Evolutionary conservation across 1,140 invertebrate genomes (phyloP).

Genomic region (Zaprionus ghesquierei): DNA sequence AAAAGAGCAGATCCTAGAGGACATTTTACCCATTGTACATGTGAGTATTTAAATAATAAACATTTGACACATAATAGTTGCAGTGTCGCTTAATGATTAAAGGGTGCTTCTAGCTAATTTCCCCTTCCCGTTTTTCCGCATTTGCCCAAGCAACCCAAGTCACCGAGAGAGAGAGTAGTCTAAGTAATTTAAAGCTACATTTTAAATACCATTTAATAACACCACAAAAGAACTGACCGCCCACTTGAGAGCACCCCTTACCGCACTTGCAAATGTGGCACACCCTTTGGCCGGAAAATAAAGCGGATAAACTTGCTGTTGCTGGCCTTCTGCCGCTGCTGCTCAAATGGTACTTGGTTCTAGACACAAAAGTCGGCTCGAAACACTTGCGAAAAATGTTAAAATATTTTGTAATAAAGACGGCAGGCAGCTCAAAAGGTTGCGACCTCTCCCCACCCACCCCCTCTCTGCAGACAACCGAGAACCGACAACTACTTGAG

Average conservation of each 20-base stretch:
- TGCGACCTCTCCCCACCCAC: not conserved
- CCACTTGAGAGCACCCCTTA: conserved; percentile 23
- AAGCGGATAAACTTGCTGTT: conserved; percentile 45
- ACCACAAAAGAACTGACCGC: conserved; percentile 71
- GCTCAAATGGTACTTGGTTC: conserved; percentile 74
- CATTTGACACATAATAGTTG: not conserved
- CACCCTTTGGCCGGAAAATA: conserved; percentile 48
- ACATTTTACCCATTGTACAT: not conserved
- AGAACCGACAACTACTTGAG: conserved; percentile 44
- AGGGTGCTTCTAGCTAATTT: conserved; percentile 1
- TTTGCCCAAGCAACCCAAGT: not conserved
- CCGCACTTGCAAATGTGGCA: conserved; percentile 21
- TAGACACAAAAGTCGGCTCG: conserved; percentile 78
- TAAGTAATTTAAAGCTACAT: conserved; percentile 68
- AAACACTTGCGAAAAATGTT: conserved; percentile 80
- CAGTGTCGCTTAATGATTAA: conserved; percentile 20
- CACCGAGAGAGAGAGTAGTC: conserved; percentile 41
- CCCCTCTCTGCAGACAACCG: not conserved
- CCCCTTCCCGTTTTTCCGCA: not conserved
- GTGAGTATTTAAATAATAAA: not conserved
- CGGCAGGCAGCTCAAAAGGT: conserved; percentile 63
- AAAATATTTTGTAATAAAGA: conserved; percentile 79
- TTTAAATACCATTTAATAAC: conserved; percentile 78
- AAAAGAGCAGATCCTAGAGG: too few relatives aligned
- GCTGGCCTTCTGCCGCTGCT: conserved; percentile 40